A percentile compares a stretch with the other conserved stretches of the same genome.
phyloP scores from a whole-genome alignment of 2,113 vertebrate genomes.

The Scopus umbretta region DNA sequence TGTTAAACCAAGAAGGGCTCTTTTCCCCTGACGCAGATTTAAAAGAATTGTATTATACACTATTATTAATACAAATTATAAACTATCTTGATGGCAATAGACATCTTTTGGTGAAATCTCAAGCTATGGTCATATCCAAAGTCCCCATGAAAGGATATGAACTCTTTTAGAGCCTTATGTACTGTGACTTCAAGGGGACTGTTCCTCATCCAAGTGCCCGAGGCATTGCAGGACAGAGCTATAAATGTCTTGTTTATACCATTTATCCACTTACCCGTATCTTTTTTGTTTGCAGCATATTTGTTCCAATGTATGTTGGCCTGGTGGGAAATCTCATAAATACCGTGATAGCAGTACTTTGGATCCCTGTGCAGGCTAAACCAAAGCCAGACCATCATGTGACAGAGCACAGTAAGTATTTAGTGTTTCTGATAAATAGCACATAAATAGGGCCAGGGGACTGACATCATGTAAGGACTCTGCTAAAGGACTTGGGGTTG shows the following conservation, averaged over 20 bases:
- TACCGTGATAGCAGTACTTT: conserved; percentile 74
- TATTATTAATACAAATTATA: not conserved
- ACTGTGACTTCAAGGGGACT: not conserved
- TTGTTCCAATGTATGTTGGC: conserved; percentile 68
- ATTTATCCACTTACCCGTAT: not conserved
- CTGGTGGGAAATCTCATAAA: conserved; percentile 75
- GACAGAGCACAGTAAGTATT: conserved; percentile 65
- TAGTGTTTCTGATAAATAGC: not conserved
- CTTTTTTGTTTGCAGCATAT: conserved; percentile 71
- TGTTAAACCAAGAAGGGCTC: not conserved
- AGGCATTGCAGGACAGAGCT: not conserved
- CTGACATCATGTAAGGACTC: not conserved
- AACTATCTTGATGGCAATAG: not conserved
- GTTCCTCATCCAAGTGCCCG: not conserved
- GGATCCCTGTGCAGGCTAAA: conserved; percentile 83
- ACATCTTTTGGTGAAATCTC: not conserved
- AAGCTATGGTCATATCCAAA: not conserved
- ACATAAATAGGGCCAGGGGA: not conserved
- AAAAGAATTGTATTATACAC: not conserved
- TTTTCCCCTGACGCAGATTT: not conserved
- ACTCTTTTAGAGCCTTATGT: not conserved
- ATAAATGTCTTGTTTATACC: not conserved
- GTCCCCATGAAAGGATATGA: not conserved
- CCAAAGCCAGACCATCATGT: not conserved
- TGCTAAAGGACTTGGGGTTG: not conserved